Evolutionary conservation across 2,113 vertebrate species (phyloP).

Genomic region (Paradisaea rubra): DNA sequence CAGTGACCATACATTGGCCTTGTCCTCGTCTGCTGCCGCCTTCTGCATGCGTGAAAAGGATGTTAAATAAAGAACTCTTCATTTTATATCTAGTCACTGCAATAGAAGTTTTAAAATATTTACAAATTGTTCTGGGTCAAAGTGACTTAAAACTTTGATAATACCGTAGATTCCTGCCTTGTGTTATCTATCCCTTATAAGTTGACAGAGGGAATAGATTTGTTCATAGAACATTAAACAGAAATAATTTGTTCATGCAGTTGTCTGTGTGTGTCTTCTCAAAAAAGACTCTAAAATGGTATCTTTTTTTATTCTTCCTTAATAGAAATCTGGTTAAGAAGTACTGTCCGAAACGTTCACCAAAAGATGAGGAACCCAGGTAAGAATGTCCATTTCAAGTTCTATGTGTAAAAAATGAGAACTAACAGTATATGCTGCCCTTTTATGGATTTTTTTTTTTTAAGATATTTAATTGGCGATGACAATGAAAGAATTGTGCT

Average conservation of each 20-base stretch:
- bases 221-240: not conserved
- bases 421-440: not conserved
- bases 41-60: not conserved
- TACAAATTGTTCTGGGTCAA: not conserved
- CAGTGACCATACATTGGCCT: not conserved
- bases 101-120: not conserved
- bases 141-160: not conserved
- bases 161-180: not conserved
- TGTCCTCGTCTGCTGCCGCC: not conserved
- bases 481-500: not conserved
- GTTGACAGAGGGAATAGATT: not conserved
- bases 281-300: not conserved
- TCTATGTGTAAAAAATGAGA: not conserved
- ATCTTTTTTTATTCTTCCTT: not conserved
- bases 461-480: not conserved
- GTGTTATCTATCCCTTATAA: not conserved
- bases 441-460: not conserved
- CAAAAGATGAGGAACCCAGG: conserved; percentile 98
- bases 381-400: conserved; percentile 59
- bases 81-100: not conserved
- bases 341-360: conserved; percentile 91
- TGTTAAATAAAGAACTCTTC: not conserved
- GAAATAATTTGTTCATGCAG: not conserved
- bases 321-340: conserved; percentile 95
- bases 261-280: not conserved